Conservation (phyloP, 2,113 vertebrate genomes). For the Larimichthys crocea region DNA sequence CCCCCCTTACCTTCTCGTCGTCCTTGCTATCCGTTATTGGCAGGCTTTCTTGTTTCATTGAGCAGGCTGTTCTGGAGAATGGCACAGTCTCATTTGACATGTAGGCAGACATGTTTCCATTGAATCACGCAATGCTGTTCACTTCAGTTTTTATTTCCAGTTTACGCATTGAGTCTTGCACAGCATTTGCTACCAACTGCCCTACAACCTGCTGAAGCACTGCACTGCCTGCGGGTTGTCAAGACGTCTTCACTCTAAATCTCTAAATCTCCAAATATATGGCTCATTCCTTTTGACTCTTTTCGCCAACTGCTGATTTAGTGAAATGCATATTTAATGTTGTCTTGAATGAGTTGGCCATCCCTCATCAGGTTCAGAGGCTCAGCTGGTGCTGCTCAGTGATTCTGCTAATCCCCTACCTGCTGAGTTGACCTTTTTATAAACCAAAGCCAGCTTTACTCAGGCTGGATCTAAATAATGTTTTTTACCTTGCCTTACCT, state of each 20-base stretch:
- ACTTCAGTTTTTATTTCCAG: conserved; percentile 60
- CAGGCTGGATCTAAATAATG: conserved; percentile 40
- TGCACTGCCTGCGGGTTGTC: conserved; percentile 38
- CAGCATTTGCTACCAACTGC: conserved; percentile 29
- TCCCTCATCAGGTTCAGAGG: conserved; percentile 62
- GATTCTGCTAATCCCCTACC: conserved; percentile 71
- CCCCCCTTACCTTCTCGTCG: conserved; percentile 19
- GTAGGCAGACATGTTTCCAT: conserved; percentile 71
- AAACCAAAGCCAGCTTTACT: conserved; percentile 66
- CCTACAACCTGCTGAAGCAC: conserved; percentile 1
- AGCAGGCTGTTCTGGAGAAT: conserved; percentile 41
- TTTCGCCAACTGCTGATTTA: conserved; percentile 55
- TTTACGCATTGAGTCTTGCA: conserved; percentile 48
- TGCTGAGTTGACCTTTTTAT: conserved; percentile 77
- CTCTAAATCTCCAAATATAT: conserved; percentile 53
- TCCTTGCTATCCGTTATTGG: conserved; percentile 35
- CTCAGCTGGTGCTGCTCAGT: conserved; percentile 65
- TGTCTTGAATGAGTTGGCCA: conserved; percentile 54
- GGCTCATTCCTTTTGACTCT: conserved; percentile 41
- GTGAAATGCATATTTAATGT: conserved; percentile 74
- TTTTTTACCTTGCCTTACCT: conserved; percentile 17
- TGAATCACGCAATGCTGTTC: conserved; percentile 63
- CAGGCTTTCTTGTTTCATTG: conserved; percentile 45
- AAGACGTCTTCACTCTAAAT: conserved; percentile 13
- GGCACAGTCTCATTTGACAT: conserved; percentile 36